Evolutionary conservation across 2,797 vertebrate genomes (phyloP).

Genomic region (Anguilla marmorata): DNA sequence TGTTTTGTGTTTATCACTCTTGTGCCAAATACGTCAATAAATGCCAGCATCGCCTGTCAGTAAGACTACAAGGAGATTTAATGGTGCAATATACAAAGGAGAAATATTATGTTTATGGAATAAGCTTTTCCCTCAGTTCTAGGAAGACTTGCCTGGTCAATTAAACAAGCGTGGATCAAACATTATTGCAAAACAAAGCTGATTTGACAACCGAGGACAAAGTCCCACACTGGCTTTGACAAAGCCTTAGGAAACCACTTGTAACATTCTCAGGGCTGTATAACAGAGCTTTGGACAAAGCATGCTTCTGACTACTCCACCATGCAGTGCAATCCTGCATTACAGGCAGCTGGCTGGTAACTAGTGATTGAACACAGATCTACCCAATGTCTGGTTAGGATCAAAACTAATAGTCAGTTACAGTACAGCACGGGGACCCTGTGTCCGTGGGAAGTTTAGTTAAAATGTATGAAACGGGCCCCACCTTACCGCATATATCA

Average conservation of each 20-base stretch:
- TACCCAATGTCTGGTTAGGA: not conserved
- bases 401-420: not conserved
- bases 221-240: not conserved
- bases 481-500: not conserved
- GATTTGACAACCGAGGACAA: constrained; percentile 23
- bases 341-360: not conserved
- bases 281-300: not conserved
- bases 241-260: not conserved
- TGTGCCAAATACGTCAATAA: constrained; percentile 12
- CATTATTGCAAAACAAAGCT: constrained; percentile 6
- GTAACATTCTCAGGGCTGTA: not conserved
- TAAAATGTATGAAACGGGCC: not conserved
- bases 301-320: not conserved
- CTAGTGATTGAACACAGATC: constrained; percentile 2
- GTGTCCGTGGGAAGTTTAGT: not conserved
- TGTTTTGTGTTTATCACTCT: not conserved
- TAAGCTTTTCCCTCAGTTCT: not conserved
- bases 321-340: not conserved
- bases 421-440: not conserved
- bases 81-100: not conserved
- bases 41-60: not conserved
- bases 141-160: not conserved
- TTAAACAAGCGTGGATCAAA: constrained; percentile 1
- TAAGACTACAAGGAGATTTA: not conserved
- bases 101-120: not conserved